Base-by-base conservation (phyloP, 2,888 invertebrate genomes). In the Auanema sp. region DNA sequence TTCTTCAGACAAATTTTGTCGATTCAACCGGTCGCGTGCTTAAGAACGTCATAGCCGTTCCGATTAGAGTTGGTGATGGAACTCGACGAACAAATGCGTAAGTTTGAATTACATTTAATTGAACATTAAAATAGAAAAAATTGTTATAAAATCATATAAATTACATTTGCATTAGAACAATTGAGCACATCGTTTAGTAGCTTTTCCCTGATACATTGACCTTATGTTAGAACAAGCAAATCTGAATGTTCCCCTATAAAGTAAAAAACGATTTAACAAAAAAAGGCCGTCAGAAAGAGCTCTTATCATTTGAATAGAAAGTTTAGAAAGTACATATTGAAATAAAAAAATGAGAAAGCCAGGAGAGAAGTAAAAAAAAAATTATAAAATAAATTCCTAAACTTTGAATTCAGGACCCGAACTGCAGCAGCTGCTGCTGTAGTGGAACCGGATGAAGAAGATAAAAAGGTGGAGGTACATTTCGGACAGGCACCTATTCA, bases 1-100 rank as follows among this genome's bases (percentile, higher is more conserved):
- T 75, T 23, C 67, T 80, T 24, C 77, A 73, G 41, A 80, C 79
- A 14, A 80, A 80, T 56, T 76, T 80, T 23, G 78, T 80, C 16
- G 80, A 80, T 59, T 75, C 76, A 11, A 76, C 76, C 42, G 80
- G 80, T 5, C 71, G 73, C 16, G 68, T 79, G 10, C 71, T 78
- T 49, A 68, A 77, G n/a, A 72, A 78, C 33, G 74, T 80, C 8
- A 71, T 70, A 21, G 64, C 71, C 5, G 70, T 80, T n/a, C 80
- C 79, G 12, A 79, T 80, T 47, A 67, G 73, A 23, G 73, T 80
- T n/a, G 57, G 62, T 5, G 62, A 62, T 16, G 47, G 47, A 16
- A 47, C 47, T 18, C 47, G 47, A 16, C 16, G 21, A 21, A 18
- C 16, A 18, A 47, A 47, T 10, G 21, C 16, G 47, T 47, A 5